Conservation (phyloP, 2,797 vertebrate species). For the Poeciliopsis infans region DNA sequence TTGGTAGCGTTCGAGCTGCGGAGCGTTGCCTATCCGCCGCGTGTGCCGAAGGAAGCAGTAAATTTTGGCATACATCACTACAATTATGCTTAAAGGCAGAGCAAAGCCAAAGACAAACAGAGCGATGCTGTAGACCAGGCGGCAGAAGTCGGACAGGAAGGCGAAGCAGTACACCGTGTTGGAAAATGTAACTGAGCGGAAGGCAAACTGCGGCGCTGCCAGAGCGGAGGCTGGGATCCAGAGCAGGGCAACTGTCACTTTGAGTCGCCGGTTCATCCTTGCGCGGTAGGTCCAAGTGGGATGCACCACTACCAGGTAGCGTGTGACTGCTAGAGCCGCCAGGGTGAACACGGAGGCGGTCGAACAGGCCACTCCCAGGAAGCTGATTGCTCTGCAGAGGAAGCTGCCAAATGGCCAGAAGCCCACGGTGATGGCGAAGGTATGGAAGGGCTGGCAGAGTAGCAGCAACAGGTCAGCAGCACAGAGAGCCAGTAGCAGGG, state of each 20-base stretch:
- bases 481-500: slow-evolving; percentile 79
- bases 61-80: slow-evolving; percentile 81
- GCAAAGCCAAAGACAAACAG: slow-evolving; percentile 81
- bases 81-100: slow-evolving; percentile 77
- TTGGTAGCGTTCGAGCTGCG: slow-evolving; percentile 81
- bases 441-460: slow-evolving; percentile 82
- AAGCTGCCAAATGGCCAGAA: slow-evolving; percentile 81
- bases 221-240: slow-evolving; percentile 77
- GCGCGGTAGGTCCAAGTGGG: slow-evolving; percentile 75
- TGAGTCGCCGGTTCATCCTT: slow-evolving; percentile 55
- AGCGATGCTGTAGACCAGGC: slow-evolving; percentile 77
- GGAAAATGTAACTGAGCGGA: slow-evolving; percentile 65
- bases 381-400: slow-evolving; percentile 82
- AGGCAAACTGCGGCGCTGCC: slow-evolving; percentile 80
- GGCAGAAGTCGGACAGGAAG: slow-evolving; percentile 77
- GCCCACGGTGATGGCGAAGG: slow-evolving; percentile 77
- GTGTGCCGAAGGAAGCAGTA: slow-evolving; percentile 76
- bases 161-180: slow-evolving; percentile 77
- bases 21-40: slow-evolving; percentile 53
- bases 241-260: slow-evolving; percentile 64
- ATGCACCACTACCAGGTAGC: slow-evolving; percentile 82
- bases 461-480: slow-evolving; percentile 79
- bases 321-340: slow-evolving; percentile 79
- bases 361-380: slow-evolving; percentile 80
- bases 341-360: slow-evolving; percentile 78